Conservation (phyloP, 2,113 vertebrate species). For the Tyto alba region DNA sequence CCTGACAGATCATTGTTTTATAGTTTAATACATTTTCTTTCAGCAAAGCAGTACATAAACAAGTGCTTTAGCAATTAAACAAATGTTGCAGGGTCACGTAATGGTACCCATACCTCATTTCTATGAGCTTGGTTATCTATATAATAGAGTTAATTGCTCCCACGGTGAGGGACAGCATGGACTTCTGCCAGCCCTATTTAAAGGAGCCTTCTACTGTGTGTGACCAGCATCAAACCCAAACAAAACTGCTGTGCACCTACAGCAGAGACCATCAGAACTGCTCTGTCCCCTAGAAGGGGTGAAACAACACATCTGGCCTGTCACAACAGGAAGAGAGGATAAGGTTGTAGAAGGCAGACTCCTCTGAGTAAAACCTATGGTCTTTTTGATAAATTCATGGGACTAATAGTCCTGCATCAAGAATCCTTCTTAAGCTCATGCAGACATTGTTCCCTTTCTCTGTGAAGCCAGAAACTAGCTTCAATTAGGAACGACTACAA, state of each 20-base stretch:
- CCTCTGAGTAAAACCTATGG: not conserved
- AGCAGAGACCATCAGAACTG: not conserved
- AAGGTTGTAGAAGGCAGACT: not conserved
- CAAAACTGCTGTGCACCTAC: not conserved
- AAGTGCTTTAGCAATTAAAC: constrained; percentile 53
- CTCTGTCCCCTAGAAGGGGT: not conserved
- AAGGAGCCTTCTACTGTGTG: not conserved
- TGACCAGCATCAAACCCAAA: constrained; percentile 2
- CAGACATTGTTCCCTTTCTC: not conserved
- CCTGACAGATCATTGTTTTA: constrained; percentile 40
- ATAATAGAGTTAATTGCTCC: constrained; percentile 45
- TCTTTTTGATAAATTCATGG: not conserved
- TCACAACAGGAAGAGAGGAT: not conserved
- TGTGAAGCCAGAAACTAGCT: not conserved
- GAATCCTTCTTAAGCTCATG: not conserved
- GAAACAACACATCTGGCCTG: not conserved
- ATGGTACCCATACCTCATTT: constrained; percentile 45
- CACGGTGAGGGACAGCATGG: constrained; percentile 4
- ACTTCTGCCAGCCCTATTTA: constrained; percentile 12
- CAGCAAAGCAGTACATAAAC: constrained; percentile 17
- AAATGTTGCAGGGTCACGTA: constrained; percentile 18
- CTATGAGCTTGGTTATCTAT: constrained; percentile 41
- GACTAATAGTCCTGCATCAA: not conserved
- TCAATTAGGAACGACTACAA: not conserved
- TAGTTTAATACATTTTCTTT: constrained; percentile 23